These are phyloP conservation scores for Amphimallon solstitiale DNA, from an alignment of 2,888 invertebrate species.

Conservation along the genomic window DNA sequence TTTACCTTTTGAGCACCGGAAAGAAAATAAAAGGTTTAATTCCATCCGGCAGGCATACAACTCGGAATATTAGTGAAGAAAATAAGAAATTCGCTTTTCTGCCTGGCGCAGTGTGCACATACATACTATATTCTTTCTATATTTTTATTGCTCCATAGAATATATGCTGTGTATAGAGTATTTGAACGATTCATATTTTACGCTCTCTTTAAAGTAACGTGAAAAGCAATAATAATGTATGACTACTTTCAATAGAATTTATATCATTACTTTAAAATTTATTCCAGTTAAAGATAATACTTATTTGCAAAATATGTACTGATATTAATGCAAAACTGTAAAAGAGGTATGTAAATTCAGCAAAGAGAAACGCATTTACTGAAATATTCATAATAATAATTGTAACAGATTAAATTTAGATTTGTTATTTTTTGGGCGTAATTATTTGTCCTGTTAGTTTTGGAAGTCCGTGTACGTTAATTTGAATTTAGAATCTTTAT, in stretches of 20 bases:
- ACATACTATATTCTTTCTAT: constrained; percentile 4
- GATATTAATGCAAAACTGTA: too few species aligned
- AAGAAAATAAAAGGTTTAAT: constrained; percentile 20
- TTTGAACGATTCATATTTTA: not conserved
- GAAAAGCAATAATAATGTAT: not conserved
- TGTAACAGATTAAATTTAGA: too few species aligned
- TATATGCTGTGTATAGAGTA: not conserved
- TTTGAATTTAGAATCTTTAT: too few species aligned
- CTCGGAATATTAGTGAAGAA: constrained; percentile 7
- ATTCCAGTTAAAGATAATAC: too few species aligned
- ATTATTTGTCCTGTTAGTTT: too few species aligned
- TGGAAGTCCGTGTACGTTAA: too few species aligned
- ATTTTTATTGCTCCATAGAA: constrained; percentile 12
- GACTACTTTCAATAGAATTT: not conserved
- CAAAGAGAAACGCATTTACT: too few species aligned
- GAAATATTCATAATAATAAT: too few species aligned
- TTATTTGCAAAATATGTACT: too few species aligned
- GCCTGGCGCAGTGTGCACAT: not conserved
- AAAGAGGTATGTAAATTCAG: too few species aligned
- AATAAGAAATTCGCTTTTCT: constrained; percentile 4
- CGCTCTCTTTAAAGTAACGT: not conserved
- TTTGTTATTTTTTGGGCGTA: too few species aligned
- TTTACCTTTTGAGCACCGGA: not conserved
- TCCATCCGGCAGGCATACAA: constrained; percentile 15
- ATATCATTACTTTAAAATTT: too few species aligned